phyloP scores from a whole-genome alignment of 2,888 invertebrate genomes.

The Bombylius discolor region DNA sequence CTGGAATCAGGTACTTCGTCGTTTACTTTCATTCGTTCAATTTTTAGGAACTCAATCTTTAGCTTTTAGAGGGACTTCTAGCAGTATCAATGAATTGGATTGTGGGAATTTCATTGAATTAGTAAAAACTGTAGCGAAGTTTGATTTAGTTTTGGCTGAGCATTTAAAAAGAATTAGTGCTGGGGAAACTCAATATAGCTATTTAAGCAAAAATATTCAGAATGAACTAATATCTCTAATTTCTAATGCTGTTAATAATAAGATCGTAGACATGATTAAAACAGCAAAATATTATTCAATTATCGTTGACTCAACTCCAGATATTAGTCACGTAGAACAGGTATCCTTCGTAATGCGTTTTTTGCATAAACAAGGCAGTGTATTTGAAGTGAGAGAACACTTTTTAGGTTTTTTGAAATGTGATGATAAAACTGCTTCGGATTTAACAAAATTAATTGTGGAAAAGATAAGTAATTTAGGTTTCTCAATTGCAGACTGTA shows the following conservation, averaged over 20 bases:
- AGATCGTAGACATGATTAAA: background rate
- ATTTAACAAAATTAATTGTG: conserved; percentile 3
- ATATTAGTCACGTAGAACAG: background rate
- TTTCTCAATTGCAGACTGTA: rapidly evolving
- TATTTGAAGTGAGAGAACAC: background rate
- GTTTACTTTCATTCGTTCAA: too few species aligned
- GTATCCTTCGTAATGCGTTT: background rate
- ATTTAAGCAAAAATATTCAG: too few species aligned
- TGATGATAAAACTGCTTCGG: background rate
- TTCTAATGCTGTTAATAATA: background rate
- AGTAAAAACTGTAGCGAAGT: too few species aligned
- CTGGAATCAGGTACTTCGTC: too few species aligned
- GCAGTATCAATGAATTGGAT: too few species aligned
- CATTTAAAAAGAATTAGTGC: too few species aligned
- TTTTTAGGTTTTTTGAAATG: background rate
- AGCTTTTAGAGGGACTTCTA: too few species aligned
- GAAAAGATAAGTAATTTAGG: background rate
- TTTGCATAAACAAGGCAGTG: background rate
- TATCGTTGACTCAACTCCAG: background rate
- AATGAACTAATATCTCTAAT: background rate
- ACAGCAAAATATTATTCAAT: background rate
- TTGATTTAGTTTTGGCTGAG: too few species aligned
- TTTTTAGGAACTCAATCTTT: too few species aligned
- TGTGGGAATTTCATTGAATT: too few species aligned
- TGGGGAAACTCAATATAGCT: too few species aligned